Evolutionary conservation across 2,888 invertebrate genomes (phyloP), one percentile per base, ranked within the genome.

Genomic region (Dryobota labecula): DNA sequence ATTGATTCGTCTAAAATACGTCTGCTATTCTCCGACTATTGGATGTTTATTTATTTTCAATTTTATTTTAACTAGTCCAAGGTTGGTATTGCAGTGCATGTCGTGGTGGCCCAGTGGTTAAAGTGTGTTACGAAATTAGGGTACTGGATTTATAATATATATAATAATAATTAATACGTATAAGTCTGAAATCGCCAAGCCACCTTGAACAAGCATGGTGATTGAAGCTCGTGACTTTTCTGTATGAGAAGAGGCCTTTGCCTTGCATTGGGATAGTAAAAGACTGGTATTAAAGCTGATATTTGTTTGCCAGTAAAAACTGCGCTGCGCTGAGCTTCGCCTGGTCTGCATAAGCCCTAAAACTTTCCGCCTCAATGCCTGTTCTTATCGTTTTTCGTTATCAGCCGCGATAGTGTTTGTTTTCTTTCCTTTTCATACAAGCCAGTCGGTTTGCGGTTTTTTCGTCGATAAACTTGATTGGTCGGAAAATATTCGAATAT

Each of bases 361-460:
- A 77, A 70, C 68, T 62, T 78, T 63, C 65, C 72, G 36, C 38
- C 54, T 76, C 73, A 51, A 18, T 54, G 64, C 64, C 30, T 57
- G 36, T 6, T 62, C 53, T 66, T 80, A 83, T 84, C 83, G 70
- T 74, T 73, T 81, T 71, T 74, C 73, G 67, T 45, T 81, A 83
- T 76, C 85, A 61, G 45, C 67, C 69, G 41, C 47, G 68, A 64
- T 68, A 73, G 68, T 68, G 49, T 83, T 83, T 76, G 63, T 71
- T 80, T 70, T 74, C 63, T 60, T 73, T 75, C 51, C 49, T 75
- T 82, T 75, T 72, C 60, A 72, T 64, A 68, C 45, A 63, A 49
- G 65, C 43, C 33, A 64, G 33, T 41, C 33, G 30, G 41, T 76
- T 58, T 58, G 58, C 64, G 53, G 61, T 60, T 56, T 70, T 68